Evolutionary conservation across 2,113 vertebrate species (phyloP).

Genomic region (Cyanistes caeruleus): DNA sequence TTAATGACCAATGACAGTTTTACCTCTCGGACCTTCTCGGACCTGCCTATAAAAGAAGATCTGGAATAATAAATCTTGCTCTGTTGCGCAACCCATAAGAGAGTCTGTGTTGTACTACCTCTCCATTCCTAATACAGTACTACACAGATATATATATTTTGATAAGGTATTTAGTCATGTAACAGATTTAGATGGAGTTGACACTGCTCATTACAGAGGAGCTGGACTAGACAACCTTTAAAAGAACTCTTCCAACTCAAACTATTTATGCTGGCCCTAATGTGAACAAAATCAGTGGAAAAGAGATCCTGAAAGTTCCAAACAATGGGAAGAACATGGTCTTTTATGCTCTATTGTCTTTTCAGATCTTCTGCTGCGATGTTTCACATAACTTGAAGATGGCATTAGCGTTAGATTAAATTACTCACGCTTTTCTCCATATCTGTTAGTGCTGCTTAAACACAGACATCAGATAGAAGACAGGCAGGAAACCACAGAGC

Average conservation of each 20-base stretch:
- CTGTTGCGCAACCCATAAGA: too few relatives aligned
- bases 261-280: background rate
- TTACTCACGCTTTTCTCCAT: background rate
- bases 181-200: background rate
- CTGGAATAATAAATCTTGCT: too few relatives aligned
- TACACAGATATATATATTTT: background rate
- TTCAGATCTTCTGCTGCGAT: background rate
- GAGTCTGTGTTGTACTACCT: too few relatives aligned
- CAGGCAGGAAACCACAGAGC: background rate
- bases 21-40: too few relatives aligned
- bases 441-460: background rate
- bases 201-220: background rate
- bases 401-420: background rate
- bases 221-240: too few relatives aligned
- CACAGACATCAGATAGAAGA: background rate
- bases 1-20: too few relatives aligned
- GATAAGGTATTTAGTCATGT: background rate
- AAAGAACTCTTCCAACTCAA: background rate
- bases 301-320: background rate
- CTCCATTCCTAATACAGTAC: too few relatives aligned
- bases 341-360: background rate
- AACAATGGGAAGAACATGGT: background rate
- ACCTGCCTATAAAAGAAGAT: too few relatives aligned
- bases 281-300: fast-evolving
- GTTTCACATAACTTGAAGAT: background rate